Conservation (phyloP, 64 coral and sea anemone genomes). For the Porites lutea region DNA sequence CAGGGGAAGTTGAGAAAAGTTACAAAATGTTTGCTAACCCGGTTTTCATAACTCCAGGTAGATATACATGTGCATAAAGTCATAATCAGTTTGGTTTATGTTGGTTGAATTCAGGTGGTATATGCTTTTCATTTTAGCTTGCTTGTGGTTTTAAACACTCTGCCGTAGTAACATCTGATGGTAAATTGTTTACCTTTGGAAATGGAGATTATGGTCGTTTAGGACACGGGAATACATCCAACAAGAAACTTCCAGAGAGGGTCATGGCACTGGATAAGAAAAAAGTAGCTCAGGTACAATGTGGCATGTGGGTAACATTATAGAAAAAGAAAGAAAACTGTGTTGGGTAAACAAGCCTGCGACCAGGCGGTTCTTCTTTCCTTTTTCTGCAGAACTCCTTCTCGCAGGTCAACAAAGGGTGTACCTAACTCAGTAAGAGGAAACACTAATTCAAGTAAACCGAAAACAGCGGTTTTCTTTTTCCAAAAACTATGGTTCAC, state of each 20-base stretch:
- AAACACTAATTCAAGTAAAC: too few relatives aligned
- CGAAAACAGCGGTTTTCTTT: too few relatives aligned
- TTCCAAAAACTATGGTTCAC: too few relatives aligned
- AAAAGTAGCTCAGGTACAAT: conserved; percentile 68
- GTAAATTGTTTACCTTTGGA: conserved; percentile 89
- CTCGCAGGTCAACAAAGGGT: too few relatives aligned
- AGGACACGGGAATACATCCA: conserved; percentile 80
- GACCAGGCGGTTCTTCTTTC: too few relatives aligned
- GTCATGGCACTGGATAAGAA: conserved; percentile 82
- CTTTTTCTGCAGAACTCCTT: too few relatives aligned
- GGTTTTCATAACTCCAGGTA: too few relatives aligned
- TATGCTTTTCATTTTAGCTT: conserved; percentile 23
- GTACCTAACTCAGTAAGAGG: too few relatives aligned
- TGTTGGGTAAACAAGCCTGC: not conserved
- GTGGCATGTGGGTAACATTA: not conserved
- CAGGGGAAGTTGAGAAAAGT: too few relatives aligned
- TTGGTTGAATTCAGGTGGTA: not conserved
- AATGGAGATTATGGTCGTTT: conserved; percentile 92
- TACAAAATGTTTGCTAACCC: too few relatives aligned
- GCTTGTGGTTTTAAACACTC: conserved; percentile 96
- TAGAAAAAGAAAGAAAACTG: not conserved
- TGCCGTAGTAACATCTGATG: conserved; percentile 82
- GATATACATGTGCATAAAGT: too few relatives aligned
- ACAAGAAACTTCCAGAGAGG: conserved; percentile 85
- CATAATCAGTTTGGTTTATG: too few relatives aligned